Evolutionary conservation across 2,888 invertebrate genomes (phyloP), one percentile per base, ranked within the genome.

Genomic region (Drosophila suboccidentalis): DNA sequence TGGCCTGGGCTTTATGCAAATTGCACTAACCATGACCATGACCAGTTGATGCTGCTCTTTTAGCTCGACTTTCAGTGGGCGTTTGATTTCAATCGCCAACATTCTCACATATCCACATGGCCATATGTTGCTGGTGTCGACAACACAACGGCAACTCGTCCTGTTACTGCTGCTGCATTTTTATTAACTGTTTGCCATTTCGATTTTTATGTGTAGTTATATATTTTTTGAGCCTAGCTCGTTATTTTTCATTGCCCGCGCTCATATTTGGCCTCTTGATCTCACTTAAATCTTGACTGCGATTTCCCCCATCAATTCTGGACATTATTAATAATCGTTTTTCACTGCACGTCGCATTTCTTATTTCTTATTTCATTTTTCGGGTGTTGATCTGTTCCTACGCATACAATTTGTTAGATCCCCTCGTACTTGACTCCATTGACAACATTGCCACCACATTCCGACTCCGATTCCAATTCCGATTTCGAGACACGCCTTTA

Each of bases 61-160:
- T 15, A 86, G 78, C 80, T 87, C 72, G 55, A 77, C 75, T 84
- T 82, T 62, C 87, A 82, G 88, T 90, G 90, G 89, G 89, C 88
- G 90, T 90, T 88, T 86, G 89, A 89, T 89, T 87, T 89, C 89
- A 86, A 90, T 89, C 89, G 86, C 78, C n/a, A 75, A 88, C 80
- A 86, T 86, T 84, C 86, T 80, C 84, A 87, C 84, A 84, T 85
- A 87, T 76, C 71, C 82, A 73, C 82, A 73, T 46, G 60, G 60
- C 65, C 78, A 78, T 73, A 63, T 78, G 77, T 74, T 78, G 79
- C 70, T 63, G 75, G 79, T 78, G 70, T 74, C 70, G 79, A 63
- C 61, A 61, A 75, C 72, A 72, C 64, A 85, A 80, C 87, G 74
- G 71, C 64, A 64, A 71, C 72, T 71, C 65, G 68, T 82, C 67